phyloP scores from a whole-genome alignment of 2,888 invertebrate species.

The Drosophila lutescens region DNA sequence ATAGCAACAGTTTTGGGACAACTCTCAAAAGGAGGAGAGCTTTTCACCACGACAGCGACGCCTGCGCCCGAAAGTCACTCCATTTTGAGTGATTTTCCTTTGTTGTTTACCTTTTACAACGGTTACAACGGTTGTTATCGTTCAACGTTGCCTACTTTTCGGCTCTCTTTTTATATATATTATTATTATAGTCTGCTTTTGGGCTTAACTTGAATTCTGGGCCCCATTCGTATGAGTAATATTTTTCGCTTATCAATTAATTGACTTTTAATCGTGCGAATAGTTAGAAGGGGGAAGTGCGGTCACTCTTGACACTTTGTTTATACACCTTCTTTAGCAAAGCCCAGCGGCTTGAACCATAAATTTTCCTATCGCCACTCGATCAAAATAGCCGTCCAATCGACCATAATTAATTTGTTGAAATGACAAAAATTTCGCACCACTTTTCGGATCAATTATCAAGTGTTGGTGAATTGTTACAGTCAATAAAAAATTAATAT shows the following conservation, averaged over 20 bases:
- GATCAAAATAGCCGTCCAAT: conserved; percentile 69
- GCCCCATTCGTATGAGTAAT: conserved; percentile 45
- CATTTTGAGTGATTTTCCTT: conserved; percentile 23
- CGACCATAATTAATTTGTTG: conserved; percentile 44
- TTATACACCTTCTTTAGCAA: conserved; percentile 24
- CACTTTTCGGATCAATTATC: conserved; percentile 55
- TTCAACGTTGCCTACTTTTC: conserved; percentile 43
- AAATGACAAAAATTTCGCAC: conserved; percentile 61
- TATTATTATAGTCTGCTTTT: conserved; percentile 45
- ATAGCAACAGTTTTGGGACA: conserved; percentile 66
- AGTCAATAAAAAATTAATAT: conserved; percentile 44
- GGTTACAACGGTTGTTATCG: conserved; percentile 11
- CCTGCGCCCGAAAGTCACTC: conserved; percentile 38
- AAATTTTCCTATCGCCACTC: conserved; percentile 51
- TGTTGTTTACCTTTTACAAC: conserved; percentile 25
- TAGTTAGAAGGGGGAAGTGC: conserved; percentile 6
- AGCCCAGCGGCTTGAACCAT: conserved; percentile 20
- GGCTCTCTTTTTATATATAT: conserved; percentile 9
- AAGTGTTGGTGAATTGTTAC: conserved; percentile 47
- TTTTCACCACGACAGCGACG: conserved; percentile 57
- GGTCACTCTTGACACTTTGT: conserved; percentile 29
- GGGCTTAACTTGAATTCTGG: conserved; percentile 26
- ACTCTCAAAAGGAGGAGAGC: conserved; percentile 19
- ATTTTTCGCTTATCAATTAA: conserved; percentile 62
- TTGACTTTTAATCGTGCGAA: conserved; percentile 60